Evolutionary conservation across 2,888 invertebrate genomes (phyloP), one percentile per base, ranked within the genome.

Genomic region (Stomorhina lunata): DNA sequence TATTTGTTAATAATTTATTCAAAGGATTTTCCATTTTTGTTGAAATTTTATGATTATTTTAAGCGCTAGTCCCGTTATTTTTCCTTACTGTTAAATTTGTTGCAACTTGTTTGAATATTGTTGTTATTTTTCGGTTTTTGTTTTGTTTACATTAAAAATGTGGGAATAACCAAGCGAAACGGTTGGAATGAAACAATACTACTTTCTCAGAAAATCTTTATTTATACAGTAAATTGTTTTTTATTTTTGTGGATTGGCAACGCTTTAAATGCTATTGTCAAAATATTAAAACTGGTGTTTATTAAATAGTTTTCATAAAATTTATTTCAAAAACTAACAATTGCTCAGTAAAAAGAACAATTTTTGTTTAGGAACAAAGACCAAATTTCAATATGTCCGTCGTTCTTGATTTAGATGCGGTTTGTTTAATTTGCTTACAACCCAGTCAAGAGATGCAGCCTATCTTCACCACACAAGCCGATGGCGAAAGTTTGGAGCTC

Each of bases 361-460:
- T 5, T n/a, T 40, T n/a, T 40, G 12, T 20, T 12, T 12, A 2
- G 4, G 34, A 40, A 37, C 17, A 55, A 9, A 15, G n/a, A 5
- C 2, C 17, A 17, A 2, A 43, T 2, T 7, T 4, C 7, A 65
- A 50, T 9, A 85, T 86, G 85, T 84, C 84, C 50, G 34, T 84
- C 29, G 73, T 85, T 32, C 84, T 91, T 27, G 89, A 91, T 84
- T 87, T 90, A 86, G 87, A 88, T 84, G 83, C 86, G 45, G 90
- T 90, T 20, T 91, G 91, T 68, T 83, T 91, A 7, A 85, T 91
- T 50, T 91, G 91, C 69, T 84, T 91, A 59, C 87, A 88, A 77
- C 88, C 88, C 29, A 87, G 88, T 63, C 86, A 87, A 5, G 87
- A 88, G 7, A 86, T 88, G 75, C 86, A 85, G 12, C 87, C 88